Evolutionary conservation across 2,888 invertebrate species (phyloP).

Genomic region (Gymnoscelis rufifasciata): DNA sequence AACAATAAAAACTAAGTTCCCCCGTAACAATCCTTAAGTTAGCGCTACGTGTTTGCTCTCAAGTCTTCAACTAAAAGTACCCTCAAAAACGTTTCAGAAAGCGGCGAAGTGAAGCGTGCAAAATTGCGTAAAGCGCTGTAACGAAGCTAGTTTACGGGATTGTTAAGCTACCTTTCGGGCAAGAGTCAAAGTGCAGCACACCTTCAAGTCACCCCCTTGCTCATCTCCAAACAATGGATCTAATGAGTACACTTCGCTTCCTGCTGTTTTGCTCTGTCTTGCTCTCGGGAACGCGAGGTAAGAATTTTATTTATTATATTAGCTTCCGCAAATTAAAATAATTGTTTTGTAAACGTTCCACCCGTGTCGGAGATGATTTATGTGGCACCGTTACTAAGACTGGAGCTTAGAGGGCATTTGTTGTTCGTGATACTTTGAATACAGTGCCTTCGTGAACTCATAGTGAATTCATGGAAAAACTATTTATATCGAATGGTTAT

Average conservation of each 20-base stretch:
- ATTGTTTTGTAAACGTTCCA: slow-evolving; percentile 24
- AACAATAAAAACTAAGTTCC: slow-evolving; percentile 9
- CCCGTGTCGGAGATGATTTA: slow-evolving; percentile 12
- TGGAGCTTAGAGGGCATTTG: not conserved
- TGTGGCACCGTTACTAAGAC: slow-evolving; percentile 3
- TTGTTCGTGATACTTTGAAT: not conserved
- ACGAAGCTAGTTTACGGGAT: slow-evolving; percentile 70
- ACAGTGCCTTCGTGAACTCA: not conserved
- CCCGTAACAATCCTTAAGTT: slow-evolving; percentile 10
- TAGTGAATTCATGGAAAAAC: too few species aligned
- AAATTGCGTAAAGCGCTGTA: slow-evolving; percentile 58
- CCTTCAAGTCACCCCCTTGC: slow-evolving; percentile 6
- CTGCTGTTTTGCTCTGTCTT: slow-evolving; percentile 57
- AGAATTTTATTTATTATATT: slow-evolving; percentile 34
- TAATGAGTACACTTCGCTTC: slow-evolving; percentile 66
- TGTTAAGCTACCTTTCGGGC: slow-evolving; percentile 40
- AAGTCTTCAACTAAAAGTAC: slow-evolving; percentile 34
- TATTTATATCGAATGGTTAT: too few species aligned
- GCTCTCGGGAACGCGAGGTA: slow-evolving; percentile 54
- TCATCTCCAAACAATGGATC: slow-evolving; percentile 61
- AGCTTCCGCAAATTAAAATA: slow-evolving; percentile 20
- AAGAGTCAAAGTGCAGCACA: slow-evolving; percentile 32
- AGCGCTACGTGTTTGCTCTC: slow-evolving; percentile 13
- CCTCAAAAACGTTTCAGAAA: slow-evolving; percentile 49
- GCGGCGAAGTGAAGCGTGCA: slow-evolving; percentile 38